Percentiles rank a stretch among this genome's conserved stretches.
These are phyloP conservation scores for Seira sanloemensis DNA, from an alignment of 2,888 invertebrate species.

Conservation along the genomic window DNA sequence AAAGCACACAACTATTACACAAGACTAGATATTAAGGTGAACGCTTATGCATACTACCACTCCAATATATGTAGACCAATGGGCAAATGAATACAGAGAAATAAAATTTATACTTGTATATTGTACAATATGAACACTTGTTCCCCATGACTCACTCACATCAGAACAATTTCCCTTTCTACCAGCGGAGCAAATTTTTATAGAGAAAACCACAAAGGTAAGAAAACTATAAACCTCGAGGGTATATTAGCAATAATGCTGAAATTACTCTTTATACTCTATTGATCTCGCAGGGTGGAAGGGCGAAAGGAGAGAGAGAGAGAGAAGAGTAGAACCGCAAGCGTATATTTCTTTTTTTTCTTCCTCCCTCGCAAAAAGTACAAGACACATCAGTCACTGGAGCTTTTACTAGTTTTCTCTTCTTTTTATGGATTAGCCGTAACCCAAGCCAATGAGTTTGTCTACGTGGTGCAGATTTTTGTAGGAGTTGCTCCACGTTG, in stretches of 20 bases:
- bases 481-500: neutral
- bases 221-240: slow-evolving; percentile 53
- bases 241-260: slow-evolving; percentile 64
- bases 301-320: slow-evolving; percentile 36
- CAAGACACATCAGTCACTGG: slow-evolving; percentile 20
- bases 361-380: neutral
- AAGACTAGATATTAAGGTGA: no score
- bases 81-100: neutral
- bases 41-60: no score
- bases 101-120: neutral
- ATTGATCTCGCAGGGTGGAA: slow-evolving; percentile 59
- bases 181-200: no score
- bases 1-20: neutral
- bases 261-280: slow-evolving; percentile 56
- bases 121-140: no score
- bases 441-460: no score
- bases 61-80: no score
- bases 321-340: slow-evolving; percentile 33
- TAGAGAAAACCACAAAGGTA: slow-evolving; percentile 51
- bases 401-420: slow-evolving; percentile 12
- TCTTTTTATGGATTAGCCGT: no score
- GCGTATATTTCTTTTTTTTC: no score
- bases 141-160: no score
- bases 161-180: no score
- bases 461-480: neutral